These are phyloP conservation scores for Pseudomyrmex pallidus DNA, from an alignment of 1,140 invertebrate genomes.

Conservation along the genomic window DNA sequence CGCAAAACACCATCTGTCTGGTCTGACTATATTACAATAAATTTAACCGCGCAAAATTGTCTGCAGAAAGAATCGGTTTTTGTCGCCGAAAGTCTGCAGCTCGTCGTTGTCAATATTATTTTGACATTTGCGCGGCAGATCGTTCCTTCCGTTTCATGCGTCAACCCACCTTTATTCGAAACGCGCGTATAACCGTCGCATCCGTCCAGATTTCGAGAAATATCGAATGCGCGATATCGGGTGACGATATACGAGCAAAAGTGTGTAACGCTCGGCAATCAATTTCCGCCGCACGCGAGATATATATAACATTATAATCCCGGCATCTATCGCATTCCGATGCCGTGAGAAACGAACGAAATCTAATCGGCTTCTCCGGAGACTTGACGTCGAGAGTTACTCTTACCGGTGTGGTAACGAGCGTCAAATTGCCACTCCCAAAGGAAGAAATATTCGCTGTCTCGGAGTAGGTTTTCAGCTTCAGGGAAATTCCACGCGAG, in stretches of 20 bases:
- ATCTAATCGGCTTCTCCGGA: slow-evolving; percentile 49
- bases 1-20: not conserved
- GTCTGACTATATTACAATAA: slow-evolving; percentile 41
- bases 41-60: not conserved
- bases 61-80: not conserved
- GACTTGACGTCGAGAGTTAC: slow-evolving; percentile 43
- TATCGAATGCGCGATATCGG: slow-evolving; percentile 18
- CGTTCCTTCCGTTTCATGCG: slow-evolving; percentile 8
- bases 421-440: slow-evolving; percentile 58
- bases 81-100: slow-evolving; percentile 3
- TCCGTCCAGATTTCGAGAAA: slow-evolving; percentile 10
- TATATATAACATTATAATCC: slow-evolving; percentile 43
- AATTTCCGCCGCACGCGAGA: not conserved
- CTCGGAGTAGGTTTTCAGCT: not conserved
- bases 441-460: slow-evolving; percentile 10
- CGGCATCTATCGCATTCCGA: slow-evolving; percentile 30
- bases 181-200: not conserved
- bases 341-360: slow-evolving; percentile 48
- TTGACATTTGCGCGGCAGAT: slow-evolving; percentile 17
- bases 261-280: not conserved
- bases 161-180: not conserved
- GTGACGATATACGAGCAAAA: slow-evolving; percentile 4
- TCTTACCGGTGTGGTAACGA: slow-evolving; percentile 46
- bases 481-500: not conserved
- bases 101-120: slow-evolving; percentile 28